Evolutionary conservation across 2,113 vertebrate species (phyloP), one percentile per base, ranked within the genome.

Genomic region (Oncorhynchus gorbuscha): DNA sequence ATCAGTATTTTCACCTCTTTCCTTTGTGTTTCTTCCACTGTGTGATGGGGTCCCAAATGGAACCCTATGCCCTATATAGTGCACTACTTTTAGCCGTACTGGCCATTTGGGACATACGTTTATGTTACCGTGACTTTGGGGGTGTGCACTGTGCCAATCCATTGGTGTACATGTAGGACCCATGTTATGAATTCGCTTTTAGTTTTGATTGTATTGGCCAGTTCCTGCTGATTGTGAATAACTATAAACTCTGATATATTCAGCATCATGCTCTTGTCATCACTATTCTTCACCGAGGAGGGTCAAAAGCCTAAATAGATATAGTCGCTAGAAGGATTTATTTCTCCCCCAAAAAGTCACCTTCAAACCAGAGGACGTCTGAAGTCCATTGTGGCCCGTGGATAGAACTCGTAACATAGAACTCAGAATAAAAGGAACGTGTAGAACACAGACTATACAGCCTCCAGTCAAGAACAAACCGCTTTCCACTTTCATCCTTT

Each of bases 201-300:
- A 94, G 90, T 85, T 86, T 85, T 93, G 91, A 94, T 94, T 94
- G 90, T 86, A 82, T 89, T 77, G 88, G 80, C 83, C 64, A 74
- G 81, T 83, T 87, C 79, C 80, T 76, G 18, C 9, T 72, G 77
- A 75, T 87, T 83, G 79, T 88, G 76, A 83, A 78, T 83, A 84
- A 84, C 83, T 82, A 85, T 79, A 89, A 93, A 92, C 83, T 75
- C 0, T 18, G 78, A 79, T 7, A 79, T 61, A 58, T 81, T 77
- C 66, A 76, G 62, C 70, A 65, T 80, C 69, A 61, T 80, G 84
- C 80, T 39, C 72, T 71, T 79, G 75, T 84, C 84, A 81, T 72
- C 55, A 35, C 59, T 74, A 72, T 51, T 78, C 65, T 48, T 76
- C 64, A 65, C 79, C 20, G 20, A 35, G 35, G 62, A 64, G 39